Percentiles rank a stretch among this genome's conserved stretches.
phyloP scores from a whole-genome alignment of 1,140 invertebrate genomes.

The Chelonus insularis region DNA sequence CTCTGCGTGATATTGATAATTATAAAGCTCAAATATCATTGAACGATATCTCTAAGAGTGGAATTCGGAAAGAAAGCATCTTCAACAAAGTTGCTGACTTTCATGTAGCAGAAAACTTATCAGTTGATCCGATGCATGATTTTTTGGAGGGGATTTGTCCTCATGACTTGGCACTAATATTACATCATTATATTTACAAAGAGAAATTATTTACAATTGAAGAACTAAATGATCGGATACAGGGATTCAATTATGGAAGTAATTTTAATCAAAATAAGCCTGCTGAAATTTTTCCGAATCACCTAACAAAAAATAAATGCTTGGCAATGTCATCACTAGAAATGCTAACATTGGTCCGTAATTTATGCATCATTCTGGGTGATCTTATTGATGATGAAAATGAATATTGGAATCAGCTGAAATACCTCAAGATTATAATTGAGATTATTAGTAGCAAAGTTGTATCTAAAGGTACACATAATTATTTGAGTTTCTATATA shows the following conservation, averaged over 20 bases:
- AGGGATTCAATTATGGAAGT: constrained; percentile 29
- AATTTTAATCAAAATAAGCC: constrained; percentile 27
- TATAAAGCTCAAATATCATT: background rate
- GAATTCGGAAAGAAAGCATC: background rate
- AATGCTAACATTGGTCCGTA: constrained; percentile 35
- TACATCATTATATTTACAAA: background rate
- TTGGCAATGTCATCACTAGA: constrained; percentile 37
- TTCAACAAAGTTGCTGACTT: background rate
- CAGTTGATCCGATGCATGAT: constrained; percentile 37
- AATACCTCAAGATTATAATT: background rate
- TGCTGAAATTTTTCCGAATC: constrained; percentile 20
- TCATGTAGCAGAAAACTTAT: constrained; percentile 32
- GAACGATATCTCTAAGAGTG: constrained; percentile 13
- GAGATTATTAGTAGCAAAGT: background rate
- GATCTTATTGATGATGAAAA: constrained; percentile 34
- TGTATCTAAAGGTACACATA: background rate
- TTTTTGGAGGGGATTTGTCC: constrained; percentile 22
- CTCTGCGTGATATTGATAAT: background rate
- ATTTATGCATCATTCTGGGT: constrained; percentile 37
- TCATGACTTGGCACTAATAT: constrained; percentile 29
- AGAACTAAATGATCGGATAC: constrained; percentile 3
- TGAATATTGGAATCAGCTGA: constrained; percentile 34
- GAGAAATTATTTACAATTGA: background rate
- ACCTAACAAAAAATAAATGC: constrained; percentile 32
- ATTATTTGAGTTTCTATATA: background rate